Base-by-base conservation (phyloP, 1,140 invertebrate genomes). In the Cecropterus lyciades region DNA sequence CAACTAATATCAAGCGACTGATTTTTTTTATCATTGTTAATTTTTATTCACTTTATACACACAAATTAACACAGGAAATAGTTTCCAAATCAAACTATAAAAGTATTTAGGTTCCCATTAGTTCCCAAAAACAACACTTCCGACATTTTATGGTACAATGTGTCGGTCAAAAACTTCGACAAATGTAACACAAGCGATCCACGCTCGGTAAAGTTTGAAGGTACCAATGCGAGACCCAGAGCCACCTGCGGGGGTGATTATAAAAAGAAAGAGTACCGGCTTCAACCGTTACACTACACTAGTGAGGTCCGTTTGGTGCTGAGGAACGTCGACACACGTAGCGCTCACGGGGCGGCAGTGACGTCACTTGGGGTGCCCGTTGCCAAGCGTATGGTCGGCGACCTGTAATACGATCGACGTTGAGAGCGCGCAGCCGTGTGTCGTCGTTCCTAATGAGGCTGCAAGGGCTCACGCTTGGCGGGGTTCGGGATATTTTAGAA, bases 301-400 rank as follows among this genome's bases (percentile, higher is more conserved):
- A 88, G 80, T 91, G 85, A 91, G 85, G 86, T 89, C 86, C 88
- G 86, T 84, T 81, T 81, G 84, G 81, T 84, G 80, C 70, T 72
- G 83, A 85, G 85, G 85, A 91, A 91, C 87, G 87, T 77, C 87
- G 87, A 91, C 88, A 91, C 88, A 91, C 85, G 84, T 69, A 75
- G 81, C 81, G 82, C 79, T 82, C 42, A 66, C 62, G 65, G 67
- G 57, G 74, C 51, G 69, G 74, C 67, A 55, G 73, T 72, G 79
- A 68, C 72, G 79, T 88, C 83, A 87, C 86, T 86, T 85, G 75
- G 73, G 66, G 53, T 86, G 85, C 70, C 86, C 86, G 84, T 89
- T 90, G 75, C 85, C 85, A 77, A 81, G 64, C 65, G 80, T 65
- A 65, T 83, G 67, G 67, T 84, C 85, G 75, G 74, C 75, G 78